Evolutionary conservation across 2,113 vertebrate species (phyloP).

Genomic region (Procapra przewalskii): DNA sequence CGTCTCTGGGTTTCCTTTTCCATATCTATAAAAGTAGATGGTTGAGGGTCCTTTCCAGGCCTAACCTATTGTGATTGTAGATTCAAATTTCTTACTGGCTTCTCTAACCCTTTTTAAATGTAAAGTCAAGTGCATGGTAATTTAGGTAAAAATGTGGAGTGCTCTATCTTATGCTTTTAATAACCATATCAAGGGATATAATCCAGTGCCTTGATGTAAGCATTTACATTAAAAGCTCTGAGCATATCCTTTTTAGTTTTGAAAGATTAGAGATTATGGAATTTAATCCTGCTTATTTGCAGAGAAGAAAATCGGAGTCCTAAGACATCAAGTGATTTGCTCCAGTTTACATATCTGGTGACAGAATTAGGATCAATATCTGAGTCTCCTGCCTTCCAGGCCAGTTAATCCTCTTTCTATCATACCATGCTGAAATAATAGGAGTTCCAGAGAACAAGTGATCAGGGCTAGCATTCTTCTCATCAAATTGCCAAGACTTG

Average conservation of each 20-base stretch:
- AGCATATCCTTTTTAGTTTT: neutral
- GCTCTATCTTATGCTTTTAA: neutral
- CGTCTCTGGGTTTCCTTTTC: neutral
- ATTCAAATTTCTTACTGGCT: neutral
- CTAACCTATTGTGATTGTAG: neutral
- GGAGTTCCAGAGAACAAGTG: neutral
- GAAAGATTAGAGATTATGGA: neutral
- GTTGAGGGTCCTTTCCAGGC: neutral
- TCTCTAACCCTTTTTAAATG: neutral
- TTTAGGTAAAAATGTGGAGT: neutral
- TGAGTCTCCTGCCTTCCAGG: neutral
- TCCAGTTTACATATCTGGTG: neutral
- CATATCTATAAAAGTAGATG: neutral
- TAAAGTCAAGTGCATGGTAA: neutral
- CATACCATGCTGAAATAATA: neutral
- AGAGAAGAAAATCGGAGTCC: neutral
- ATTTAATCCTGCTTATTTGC: neutral
- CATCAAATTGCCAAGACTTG: neutral
- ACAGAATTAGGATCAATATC: neutral
- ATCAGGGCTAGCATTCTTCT: neutral
- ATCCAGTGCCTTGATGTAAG: neutral
- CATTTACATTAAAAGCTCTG: conserved; percentile 30
- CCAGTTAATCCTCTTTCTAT: neutral
- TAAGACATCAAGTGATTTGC: neutral
- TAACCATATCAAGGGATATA: neutral